These are phyloP conservation scores for Grus americana DNA, from an alignment of 2,113 vertebrate species.

Conservation along the genomic window DNA sequence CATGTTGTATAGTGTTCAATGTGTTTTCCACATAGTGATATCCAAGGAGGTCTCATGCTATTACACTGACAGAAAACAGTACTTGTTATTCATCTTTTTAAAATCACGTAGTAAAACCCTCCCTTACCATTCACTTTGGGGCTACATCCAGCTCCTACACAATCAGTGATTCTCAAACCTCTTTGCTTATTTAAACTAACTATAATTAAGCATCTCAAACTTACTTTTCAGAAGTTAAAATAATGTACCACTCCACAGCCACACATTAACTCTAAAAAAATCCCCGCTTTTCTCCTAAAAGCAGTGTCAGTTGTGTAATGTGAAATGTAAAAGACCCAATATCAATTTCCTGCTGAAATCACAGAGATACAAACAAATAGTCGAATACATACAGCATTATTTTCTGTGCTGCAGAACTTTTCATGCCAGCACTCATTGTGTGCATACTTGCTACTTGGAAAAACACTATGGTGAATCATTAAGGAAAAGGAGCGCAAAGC, in stretches of 20 bases:
- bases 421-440: not conserved
- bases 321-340: not conserved
- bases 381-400: not conserved
- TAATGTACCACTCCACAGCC: not conserved
- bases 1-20: not conserved
- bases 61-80: not conserved
- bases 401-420: not conserved
- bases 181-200: not conserved
- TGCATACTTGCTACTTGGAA: not conserved
- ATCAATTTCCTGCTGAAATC: not conserved
- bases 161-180: not conserved
- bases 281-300: not conserved
- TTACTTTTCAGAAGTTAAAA: not conserved
- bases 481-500: not conserved
- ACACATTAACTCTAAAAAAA: not conserved
- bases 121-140: not conserved
- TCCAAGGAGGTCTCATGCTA: not conserved
- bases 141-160: not conserved
- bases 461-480: not conserved
- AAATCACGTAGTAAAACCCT: not conserved
- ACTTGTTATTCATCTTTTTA: not conserved
- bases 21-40: not conserved
- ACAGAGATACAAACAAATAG: not conserved
- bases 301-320: not conserved
- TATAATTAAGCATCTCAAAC: not conserved